phyloP scores from a whole-genome alignment of 2,113 vertebrate genomes.

The Sinocyclocheilus anshuiensis region DNA sequence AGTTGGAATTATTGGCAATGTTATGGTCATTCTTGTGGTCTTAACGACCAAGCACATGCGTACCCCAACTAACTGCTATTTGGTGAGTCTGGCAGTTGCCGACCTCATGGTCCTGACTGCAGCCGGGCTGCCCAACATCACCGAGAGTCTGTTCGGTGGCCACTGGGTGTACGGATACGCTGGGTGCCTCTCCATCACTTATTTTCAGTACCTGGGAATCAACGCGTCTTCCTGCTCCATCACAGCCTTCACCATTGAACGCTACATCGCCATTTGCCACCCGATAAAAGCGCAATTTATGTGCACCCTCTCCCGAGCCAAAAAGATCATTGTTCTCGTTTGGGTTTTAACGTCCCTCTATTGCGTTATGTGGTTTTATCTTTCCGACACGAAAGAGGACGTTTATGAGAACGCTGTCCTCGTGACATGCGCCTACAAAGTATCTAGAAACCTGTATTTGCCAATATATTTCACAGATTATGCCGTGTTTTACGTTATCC shows the following conservation, averaged over 20 bases:
- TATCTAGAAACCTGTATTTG: constrained; percentile 88
- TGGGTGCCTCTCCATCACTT: constrained; percentile 94
- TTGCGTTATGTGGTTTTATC: constrained; percentile 96
- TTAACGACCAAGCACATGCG: constrained; percentile 97
- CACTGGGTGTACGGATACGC: constrained; percentile 93
- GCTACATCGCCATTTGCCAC: constrained; percentile 97
- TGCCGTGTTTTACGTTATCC: constrained; percentile 90
- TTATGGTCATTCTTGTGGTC: constrained; percentile 97
- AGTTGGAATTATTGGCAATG: constrained; percentile 90
- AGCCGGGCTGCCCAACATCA: constrained; percentile 94
- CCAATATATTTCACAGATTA: constrained; percentile 97
- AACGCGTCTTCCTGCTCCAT: constrained; percentile 98
- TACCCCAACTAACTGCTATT: constrained; percentile 96
- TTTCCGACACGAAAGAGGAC: constrained; percentile 85
- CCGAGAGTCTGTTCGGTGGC: constrained; percentile 86
- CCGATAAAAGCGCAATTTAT: constrained; percentile 96
- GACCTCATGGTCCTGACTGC: constrained; percentile 95
- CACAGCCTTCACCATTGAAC: constrained; percentile 95
- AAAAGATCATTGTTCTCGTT: constrained; percentile 93
- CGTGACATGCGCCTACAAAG: constrained; percentile 89
- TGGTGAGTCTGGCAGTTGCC: constrained; percentile 93
- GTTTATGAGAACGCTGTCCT: constrained; percentile 83
- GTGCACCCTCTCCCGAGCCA: constrained; percentile 93
- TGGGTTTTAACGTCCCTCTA: constrained; percentile 93
- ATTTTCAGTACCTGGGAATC: constrained; percentile 94